Percentiles rank a stretch among this genome's conserved stretches.
These are phyloP conservation scores for Typhlichthys subterraneus DNA, from an alignment of 2,797 vertebrate species.

Conservation along the genomic window DNA sequence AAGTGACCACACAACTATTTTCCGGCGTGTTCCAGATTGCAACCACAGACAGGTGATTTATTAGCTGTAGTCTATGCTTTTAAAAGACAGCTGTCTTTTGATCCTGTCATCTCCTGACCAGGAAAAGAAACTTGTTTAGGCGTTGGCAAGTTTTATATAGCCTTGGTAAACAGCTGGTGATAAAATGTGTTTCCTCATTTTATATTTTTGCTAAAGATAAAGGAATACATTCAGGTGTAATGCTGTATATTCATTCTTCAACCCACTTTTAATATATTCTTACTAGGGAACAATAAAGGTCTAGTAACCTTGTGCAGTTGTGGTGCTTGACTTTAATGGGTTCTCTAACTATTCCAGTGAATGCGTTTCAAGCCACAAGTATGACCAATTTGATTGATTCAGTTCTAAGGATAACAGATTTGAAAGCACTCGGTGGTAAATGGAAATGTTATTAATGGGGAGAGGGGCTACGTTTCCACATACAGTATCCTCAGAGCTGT, in stretches of 20 bases:
- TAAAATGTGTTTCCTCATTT: too few species aligned
- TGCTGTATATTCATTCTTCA: too few species aligned
- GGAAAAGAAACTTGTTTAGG: slow-evolving; percentile 27
- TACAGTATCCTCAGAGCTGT: slow-evolving; percentile 66
- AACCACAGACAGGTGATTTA: slow-evolving; percentile 48
- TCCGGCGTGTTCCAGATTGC: slow-evolving; percentile 55
- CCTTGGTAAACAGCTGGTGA: too few species aligned
- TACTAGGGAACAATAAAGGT: slow-evolving; percentile 43
- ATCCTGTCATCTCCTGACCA: slow-evolving; percentile 15
- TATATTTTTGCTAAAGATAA: slow-evolving; percentile 21
- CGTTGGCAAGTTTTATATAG: slow-evolving; percentile 3
- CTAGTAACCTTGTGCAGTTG: slow-evolving; percentile 41
- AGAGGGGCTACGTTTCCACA: slow-evolving; percentile 62
- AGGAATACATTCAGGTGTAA: slow-evolving; percentile 32
- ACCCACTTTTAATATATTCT: neutral
- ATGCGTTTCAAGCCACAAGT: slow-evolving; percentile 39
- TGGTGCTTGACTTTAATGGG: slow-evolving; percentile 9
- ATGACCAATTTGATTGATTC: slow-evolving; percentile 55
- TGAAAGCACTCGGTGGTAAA: slow-evolving; percentile 46
- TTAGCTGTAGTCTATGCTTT: slow-evolving; percentile 40
- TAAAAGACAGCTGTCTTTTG: slow-evolving; percentile 52
- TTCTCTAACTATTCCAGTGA: slow-evolving; percentile 53
- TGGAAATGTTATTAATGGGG: slow-evolving; percentile 69
- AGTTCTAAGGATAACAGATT: slow-evolving; percentile 43
- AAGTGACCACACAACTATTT: slow-evolving; percentile 23